Base-by-base conservation (phyloP, 2,113 vertebrate species). In the Formicarius rufipectus region DNA sequence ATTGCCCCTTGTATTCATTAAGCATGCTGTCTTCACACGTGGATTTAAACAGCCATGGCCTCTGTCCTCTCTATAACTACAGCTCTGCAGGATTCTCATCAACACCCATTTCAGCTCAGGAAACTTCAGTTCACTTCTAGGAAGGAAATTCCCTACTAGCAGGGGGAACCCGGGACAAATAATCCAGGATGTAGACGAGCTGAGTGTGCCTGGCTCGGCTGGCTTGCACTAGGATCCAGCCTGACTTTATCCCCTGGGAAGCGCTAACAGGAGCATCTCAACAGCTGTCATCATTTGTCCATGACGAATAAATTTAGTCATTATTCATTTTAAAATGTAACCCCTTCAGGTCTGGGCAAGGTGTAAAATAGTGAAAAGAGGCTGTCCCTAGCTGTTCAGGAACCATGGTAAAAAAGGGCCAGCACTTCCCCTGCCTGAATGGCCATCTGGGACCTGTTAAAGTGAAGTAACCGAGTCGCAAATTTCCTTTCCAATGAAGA, bases 241-340 rank as follows among this genome's bases (percentile, higher is more conserved):
- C 93, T 93, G 84, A 95, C 93, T 94, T 90, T 72, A 86, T 97
- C 94, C 93, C 95, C 79, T 72, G 76, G 96, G 94, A 93, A 93
- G 86, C 67, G 39, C 95, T 96, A 97, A 95, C 84, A 87, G 84
- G 89, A 96, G 82, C 95, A 96, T 95, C 84, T 87, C 80, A 96
- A 97, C 87, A 93, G 92, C 95, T 94, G 93, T 97, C 96, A 96
- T 93, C 84, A 14, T 90, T 93, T 90, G 55, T 87, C 95, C 90
- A 95, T 83, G 81, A 89, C 79, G 89, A 96, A 96, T 91, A 97
- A 93, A 88, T 94, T 87, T 56, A 87, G 77, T 89, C 96, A 94
- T 94, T 87, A 95, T 90, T 94, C 84, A 93, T 92, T 86, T 85
- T 82, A 87, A 79, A 95, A 78, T 1, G 89, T 93, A 75, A 94